Percentiles rank a stretch among this genome's conserved stretches.
These are phyloP conservation scores for Lasiurus cinereus DNA, from an alignment of 2,113 vertebrate genomes.

Conservation along the genomic window DNA sequence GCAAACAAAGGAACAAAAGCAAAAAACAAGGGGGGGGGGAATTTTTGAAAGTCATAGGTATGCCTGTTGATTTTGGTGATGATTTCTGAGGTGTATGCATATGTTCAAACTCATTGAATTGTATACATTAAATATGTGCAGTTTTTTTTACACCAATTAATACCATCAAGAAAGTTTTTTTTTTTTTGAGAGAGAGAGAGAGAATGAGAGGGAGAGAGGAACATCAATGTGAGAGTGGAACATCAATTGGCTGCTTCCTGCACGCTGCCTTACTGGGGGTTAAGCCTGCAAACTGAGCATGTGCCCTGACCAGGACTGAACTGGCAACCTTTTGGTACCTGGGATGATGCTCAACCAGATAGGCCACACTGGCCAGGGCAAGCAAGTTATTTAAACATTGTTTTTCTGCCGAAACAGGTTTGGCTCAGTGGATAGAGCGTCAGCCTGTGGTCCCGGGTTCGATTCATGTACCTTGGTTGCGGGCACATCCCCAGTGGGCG, in stretches of 20 bases:
- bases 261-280: neutral
- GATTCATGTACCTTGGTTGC: no score
- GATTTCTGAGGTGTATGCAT: neutral
- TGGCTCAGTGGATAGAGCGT: no score
- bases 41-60: neutral
- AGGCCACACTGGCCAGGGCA: neutral
- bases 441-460: no score
- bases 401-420: neutral
- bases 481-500: no score
- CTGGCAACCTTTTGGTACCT: neutral
- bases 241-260: neutral
- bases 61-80: neutral
- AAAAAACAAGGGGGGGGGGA: neutral
- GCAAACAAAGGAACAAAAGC: neutral
- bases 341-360: neutral
- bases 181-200: neutral
- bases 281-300: neutral
- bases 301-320: neutral
- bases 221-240: neutral
- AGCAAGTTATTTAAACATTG: slow-evolving; percentile 3
- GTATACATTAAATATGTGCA: neutral
- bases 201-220: neutral
- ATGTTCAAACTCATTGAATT: neutral
- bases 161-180: neutral
- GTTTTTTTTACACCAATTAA: neutral